Conservation (phyloP, 2,113 vertebrate species). For the Formicarius rufipectus region DNA sequence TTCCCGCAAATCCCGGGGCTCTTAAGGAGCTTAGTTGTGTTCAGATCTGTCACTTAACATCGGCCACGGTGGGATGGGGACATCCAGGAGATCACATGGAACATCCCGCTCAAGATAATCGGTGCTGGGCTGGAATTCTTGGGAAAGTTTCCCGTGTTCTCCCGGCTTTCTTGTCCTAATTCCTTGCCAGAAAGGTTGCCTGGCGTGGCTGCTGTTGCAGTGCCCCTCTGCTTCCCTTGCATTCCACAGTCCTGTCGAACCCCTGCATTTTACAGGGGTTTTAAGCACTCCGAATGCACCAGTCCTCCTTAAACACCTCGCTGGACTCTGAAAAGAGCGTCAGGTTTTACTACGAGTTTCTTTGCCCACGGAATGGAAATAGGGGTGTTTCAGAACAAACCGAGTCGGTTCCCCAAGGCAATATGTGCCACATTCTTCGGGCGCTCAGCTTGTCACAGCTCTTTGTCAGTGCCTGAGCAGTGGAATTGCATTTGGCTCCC, state of each 20-base stretch:
- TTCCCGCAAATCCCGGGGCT: neutral
- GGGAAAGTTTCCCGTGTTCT: neutral
- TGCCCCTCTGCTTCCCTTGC: neutral
- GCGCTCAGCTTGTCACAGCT: neutral
- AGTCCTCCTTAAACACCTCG: neutral
- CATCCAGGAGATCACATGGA: neutral
- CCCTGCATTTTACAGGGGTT: neutral
- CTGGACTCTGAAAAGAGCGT: neutral
- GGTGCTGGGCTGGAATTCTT: neutral
- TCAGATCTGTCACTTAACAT: neutral
- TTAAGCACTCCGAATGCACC: neutral
- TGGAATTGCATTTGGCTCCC: neutral
- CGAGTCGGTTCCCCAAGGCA: neutral
- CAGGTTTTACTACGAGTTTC: neutral
- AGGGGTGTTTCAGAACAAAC: neutral
- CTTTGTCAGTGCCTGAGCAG: neutral
- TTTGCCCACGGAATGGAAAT: neutral
- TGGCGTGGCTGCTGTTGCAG: neutral
- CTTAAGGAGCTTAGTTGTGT: neutral
- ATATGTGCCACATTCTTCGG: neutral
- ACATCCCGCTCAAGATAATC: neutral
- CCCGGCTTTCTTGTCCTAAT: neutral
- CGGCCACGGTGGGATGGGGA: neutral
- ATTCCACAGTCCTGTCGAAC: neutral
- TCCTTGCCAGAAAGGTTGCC: neutral